These are phyloP conservation scores for Centropus bengalensis DNA, from an alignment of 2,113 vertebrate genomes.

Conservation along the genomic window DNA sequence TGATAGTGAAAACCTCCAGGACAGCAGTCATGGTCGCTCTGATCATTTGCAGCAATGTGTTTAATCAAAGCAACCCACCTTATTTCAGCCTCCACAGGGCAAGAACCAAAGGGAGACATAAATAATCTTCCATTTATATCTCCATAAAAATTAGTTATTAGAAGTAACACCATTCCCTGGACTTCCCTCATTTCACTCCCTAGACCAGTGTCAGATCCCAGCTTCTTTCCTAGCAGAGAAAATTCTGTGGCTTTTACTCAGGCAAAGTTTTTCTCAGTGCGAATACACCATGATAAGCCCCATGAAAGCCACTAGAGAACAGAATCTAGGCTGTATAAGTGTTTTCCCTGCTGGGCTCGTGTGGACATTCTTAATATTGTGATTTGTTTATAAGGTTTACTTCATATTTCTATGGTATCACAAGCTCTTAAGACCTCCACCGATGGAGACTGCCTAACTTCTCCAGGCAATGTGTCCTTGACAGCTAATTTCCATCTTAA, in stretches of 20 bases:
- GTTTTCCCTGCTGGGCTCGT: not conserved
- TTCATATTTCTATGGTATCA: not conserved
- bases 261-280: not conserved
- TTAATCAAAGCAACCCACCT: not conserved
- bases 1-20: not conserved
- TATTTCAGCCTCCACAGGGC: not conserved
- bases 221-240: not conserved
- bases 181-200: not conserved
- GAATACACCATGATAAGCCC: not conserved
- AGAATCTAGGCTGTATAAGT: not conserved
- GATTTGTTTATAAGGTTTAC: not conserved
- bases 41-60: not conserved
- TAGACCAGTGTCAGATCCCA: not conserved
- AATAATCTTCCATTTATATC: not conserved
- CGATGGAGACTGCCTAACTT: not conserved
- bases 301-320: rapidly evolving
- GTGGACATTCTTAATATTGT: not conserved
- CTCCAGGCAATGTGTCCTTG: not conserved
- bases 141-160: not conserved
- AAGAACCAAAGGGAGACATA: not conserved
- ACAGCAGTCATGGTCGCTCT: not conserved
- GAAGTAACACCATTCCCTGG: not conserved
- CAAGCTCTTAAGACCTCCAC: not conserved
- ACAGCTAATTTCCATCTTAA: not conserved
- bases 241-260: not conserved